phyloP scores from a whole-genome alignment of 2,797 vertebrate species.

The Peromyscus nudipes region DNA sequence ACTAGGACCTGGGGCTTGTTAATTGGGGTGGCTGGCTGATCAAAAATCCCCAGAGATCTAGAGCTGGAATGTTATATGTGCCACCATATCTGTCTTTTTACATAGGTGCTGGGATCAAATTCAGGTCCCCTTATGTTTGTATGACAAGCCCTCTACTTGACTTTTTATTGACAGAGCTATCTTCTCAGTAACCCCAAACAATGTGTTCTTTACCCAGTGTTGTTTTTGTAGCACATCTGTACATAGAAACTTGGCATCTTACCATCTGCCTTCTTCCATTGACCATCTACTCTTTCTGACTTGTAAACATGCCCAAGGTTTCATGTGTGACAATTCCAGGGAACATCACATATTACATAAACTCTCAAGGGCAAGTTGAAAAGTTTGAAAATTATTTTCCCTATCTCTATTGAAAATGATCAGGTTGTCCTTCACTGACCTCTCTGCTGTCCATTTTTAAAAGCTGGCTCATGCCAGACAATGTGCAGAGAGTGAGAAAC shows the following conservation, averaged over 20 bases:
- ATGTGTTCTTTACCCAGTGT: not conserved
- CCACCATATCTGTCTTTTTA: not conserved
- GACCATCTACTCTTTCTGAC: not conserved
- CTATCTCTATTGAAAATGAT: not conserved
- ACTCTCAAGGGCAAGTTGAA: not conserved
- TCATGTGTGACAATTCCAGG: not conserved
- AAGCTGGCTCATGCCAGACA: not conserved
- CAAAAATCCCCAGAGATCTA: not conserved
- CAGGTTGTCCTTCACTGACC: not conserved
- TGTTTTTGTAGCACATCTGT: not conserved
- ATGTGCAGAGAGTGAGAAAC: not conserved
- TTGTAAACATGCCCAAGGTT: not conserved
- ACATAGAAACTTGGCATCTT: not conserved
- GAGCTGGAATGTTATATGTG: not conserved
- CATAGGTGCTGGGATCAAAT: not conserved
- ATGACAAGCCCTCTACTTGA: not conserved
- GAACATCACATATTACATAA: not conserved
- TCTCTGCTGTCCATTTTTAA: not conserved
- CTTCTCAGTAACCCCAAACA: not conserved
- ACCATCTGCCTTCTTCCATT: not conserved
- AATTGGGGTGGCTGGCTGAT: not conserved
- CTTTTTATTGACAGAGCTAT: not conserved
- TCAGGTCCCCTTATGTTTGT: not conserved
- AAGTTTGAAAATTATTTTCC: slow-evolving; percentile 8
- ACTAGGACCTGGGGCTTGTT: not conserved